phyloP scores from a whole-genome alignment of 2,888 invertebrate species.

The Crocallis elinguaria region DNA sequence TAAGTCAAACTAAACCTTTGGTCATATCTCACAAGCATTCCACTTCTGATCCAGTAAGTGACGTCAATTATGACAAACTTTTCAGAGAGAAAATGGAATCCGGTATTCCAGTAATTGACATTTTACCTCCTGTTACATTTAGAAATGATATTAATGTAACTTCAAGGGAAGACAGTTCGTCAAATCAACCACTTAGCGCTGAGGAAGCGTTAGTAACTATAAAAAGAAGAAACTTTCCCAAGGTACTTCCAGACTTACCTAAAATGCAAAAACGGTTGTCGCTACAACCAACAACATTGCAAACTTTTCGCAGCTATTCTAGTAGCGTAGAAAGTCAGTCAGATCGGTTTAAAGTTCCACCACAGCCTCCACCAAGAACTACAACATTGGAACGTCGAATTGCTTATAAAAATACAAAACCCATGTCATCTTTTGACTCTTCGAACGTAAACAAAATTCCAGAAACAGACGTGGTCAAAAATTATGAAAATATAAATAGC shows the following conservation, averaged over 20 bases:
- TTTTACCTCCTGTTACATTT: conserved; percentile 76
- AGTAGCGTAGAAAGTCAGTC: conserved; percentile 59
- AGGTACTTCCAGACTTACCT: conserved; percentile 92
- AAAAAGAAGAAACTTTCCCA: conserved; percentile 92
- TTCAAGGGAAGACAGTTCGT: conserved; percentile 84
- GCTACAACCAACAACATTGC: conserved; percentile 83
- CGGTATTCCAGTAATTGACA: conserved; percentile 55
- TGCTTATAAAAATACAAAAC: conserved; percentile 72
- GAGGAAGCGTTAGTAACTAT: conserved; percentile 90
- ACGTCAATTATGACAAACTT: conserved; percentile 77
- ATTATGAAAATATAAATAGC: conserved; percentile 72
- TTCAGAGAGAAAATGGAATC: conserved; percentile 61
- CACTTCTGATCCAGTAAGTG: conserved; percentile 88
- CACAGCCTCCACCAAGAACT: conserved; percentile 90
- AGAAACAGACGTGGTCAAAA: conserved; percentile 49
- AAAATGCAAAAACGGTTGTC: conserved; percentile 86
- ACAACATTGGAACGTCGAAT: conserved; percentile 87
- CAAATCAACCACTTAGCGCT: conserved; percentile 79
- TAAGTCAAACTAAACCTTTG: conserved; percentile 62
- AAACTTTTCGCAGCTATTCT: conserved; percentile 66
- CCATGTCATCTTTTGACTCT: conserved; percentile 68
- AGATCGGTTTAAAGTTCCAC: conserved; percentile 81
- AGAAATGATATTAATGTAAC: conserved; percentile 90
- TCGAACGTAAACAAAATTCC: conserved; percentile 53
- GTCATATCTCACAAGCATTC: conserved; percentile 87